Evolutionary conservation across 2,797 vertebrate genomes (phyloP), one percentile per base, ranked within the genome.

Genomic region (Babyrousa celebensis): DNA sequence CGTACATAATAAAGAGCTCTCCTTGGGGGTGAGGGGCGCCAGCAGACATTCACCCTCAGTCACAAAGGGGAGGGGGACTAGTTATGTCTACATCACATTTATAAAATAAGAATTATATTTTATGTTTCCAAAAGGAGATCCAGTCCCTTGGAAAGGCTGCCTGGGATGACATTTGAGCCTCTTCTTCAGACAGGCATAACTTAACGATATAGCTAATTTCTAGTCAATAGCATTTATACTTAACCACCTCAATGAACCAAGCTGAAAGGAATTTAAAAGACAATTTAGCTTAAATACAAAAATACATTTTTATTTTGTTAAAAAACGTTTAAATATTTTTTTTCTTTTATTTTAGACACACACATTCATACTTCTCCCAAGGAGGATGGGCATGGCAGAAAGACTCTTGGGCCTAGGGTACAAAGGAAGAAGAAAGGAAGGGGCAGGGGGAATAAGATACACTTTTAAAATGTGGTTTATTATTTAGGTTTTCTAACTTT

Each of bases 231-330:
- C 96, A 21, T 96, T 48, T 0, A 96, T 91, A 95, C 80, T 67
- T 36, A 96, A 98, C 95, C 97, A 98, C 97, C 98, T 98, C 98
- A 98, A 96, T 98, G 98, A 99, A 99, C 98, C 99, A 99, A 99
- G 99, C 99, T 99, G 99, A 99, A 99, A 99, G 99, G 99, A 99
- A 99, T 98, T 99, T 98, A 97, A 99, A 98, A 99, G 98, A 98
- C 98, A 98, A 98, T 99, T 98, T 98, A 99, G 98, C 98, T 99
- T 99, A 98, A 99, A 99, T 99, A 99, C 97, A 99, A 99, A 99
- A 99, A 99, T 99, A 99, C 98, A 98, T 98, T 98, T 48, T 98
- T 98, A 98, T 97, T 98, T 98, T 95, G 96, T 98, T 98, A 98
- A 99, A 99, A 98, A 99, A 98, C 23, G 94, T 98, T 99, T 98